Evolutionary conservation across 2,113 vertebrate genomes (phyloP).

Genomic region (Nannospalax galili): DNA sequence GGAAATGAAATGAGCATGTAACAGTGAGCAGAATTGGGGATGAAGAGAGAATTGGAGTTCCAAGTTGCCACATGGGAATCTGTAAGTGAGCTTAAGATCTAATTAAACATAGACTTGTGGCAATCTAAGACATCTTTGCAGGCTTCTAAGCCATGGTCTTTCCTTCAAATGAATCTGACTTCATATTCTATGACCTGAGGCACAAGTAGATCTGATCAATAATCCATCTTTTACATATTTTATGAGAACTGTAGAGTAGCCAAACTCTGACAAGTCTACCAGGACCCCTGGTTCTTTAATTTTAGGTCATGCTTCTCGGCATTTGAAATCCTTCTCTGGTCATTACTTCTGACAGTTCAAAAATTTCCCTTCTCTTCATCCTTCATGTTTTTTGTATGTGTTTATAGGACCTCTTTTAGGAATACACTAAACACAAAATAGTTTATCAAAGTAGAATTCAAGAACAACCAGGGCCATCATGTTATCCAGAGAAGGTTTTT

Average conservation of each 20-base stretch:
- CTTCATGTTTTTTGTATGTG: neutral
- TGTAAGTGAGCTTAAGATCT: neutral
- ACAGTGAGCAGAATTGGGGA: neutral
- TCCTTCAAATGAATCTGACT: neutral
- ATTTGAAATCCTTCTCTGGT: neutral
- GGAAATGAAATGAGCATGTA: neutral
- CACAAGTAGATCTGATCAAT: neutral
- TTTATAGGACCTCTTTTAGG: neutral
- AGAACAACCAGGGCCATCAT: neutral
- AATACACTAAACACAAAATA: neutral
- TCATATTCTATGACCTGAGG: neutral
- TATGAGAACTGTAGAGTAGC: neutral
- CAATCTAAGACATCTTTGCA: neutral
- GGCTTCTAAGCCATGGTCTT: neutral
- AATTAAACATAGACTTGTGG: neutral
- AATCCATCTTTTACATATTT: neutral
- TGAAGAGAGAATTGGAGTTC: neutral
- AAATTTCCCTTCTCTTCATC: neutral
- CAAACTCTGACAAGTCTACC: neutral
- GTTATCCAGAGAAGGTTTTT: neutral
- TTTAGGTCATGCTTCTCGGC: neutral
- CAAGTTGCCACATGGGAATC: neutral
- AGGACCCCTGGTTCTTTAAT: neutral
- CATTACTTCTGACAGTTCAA: neutral
- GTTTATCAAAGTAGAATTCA: neutral